These are phyloP conservation scores for Choloepus hoffmanni DNA, from an alignment of 2,113 vertebrate species.

Conservation along the genomic window DNA sequence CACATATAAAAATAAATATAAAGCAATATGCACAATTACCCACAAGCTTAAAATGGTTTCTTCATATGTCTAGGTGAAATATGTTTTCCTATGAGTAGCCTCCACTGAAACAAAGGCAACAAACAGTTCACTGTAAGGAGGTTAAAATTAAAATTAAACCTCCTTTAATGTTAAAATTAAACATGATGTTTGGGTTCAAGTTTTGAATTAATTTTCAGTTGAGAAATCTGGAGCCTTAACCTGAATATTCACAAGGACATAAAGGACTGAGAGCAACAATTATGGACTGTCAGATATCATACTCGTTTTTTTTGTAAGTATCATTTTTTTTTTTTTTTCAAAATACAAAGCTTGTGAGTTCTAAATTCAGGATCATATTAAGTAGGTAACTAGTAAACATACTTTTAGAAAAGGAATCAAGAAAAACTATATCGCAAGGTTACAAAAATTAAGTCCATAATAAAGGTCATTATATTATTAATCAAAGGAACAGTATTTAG, in stretches of 20 bases:
- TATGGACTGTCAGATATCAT: constrained; percentile 1
- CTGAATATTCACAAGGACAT: not conserved
- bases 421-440: not conserved
- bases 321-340: constrained; percentile 7
- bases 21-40: constrained; percentile 70
- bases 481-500: not conserved
- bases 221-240: constrained; percentile 47
- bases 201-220: constrained; percentile 63
- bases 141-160: not conserved
- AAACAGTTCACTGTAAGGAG: not conserved
- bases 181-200: not conserved
- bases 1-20: constrained; percentile 71
- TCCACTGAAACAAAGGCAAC: constrained; percentile 35
- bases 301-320: not conserved
- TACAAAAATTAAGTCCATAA: constrained; percentile 7
- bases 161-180: constrained; percentile 52
- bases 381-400: not conserved
- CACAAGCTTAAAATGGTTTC: constrained; percentile 51
- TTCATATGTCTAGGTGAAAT: constrained; percentile 40
- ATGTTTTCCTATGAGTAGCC: not conserved
- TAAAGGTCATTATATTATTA: not conserved
- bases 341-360: not conserved
- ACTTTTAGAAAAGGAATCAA: constrained; percentile 20
- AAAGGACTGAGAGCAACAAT: constrained; percentile 36
- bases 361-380: constrained; percentile 26